Evolutionary conservation across 2,797 vertebrate species (phyloP), one percentile per base, ranked within the genome.

Genomic region (Apogon hyalosoma): DNA sequence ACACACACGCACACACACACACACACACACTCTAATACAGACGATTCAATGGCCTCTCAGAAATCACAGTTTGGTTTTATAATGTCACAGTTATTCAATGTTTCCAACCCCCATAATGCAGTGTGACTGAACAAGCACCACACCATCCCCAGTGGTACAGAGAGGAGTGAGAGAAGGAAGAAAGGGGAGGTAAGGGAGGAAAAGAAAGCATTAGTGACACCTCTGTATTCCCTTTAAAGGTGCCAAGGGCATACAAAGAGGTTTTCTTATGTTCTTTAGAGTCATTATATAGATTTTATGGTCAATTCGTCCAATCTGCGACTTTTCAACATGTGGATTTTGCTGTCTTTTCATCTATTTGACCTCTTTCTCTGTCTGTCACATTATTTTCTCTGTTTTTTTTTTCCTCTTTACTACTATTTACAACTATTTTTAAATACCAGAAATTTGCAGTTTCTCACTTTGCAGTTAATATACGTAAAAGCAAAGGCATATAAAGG

Each of bases 21-120:
- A 63, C 14, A 16, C 57, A 63, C 73, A 58, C 80, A 73, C 81
- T 1, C 24, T 28, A 28, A 28, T 28, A 28, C 4, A 28, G 24
- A 63, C 57, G 16, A 81, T 85, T 90, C 77, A 92, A 83, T 86
- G 82, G 84, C 82, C 88, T 87, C 82, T 84, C 86, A 87, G 84
- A 90, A 90, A 89, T 91, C 87, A 88, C 87, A 86, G 88, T 89
- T 88, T 87, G 84, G 88, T 93, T 94, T 94, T 93, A 93, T 94
- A 94, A 94, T 93, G 92, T 93, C 93, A 94, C 89, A 87, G 84
- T 88, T 90, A 90, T 90, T 90, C 85, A 86, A 67, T 84, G 87
- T 92, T 84, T 90, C 86, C 75, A 75, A 56, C 64, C 63, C 73
- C 69, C 73, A 82, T 91, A 88, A 91, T 89, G 75, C 82, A 79